phyloP scores from a whole-genome alignment of 2,797 vertebrate species.

The Garrulus glandarius region DNA sequence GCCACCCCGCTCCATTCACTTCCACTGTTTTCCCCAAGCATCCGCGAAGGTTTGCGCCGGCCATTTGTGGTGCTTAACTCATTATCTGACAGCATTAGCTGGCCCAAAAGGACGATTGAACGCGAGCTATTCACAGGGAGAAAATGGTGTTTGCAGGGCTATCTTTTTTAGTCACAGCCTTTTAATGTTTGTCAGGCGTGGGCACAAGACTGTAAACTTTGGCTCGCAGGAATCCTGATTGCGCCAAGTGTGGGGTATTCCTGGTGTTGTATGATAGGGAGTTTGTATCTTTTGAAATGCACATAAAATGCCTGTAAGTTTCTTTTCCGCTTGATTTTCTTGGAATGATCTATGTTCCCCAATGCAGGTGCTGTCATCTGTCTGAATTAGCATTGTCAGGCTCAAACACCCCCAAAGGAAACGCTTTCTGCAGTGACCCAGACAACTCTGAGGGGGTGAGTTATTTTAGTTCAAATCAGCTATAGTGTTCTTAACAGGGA shows the following conservation, averaged over 20 bases:
- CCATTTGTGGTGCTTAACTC: neutral
- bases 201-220: neutral
- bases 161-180: neutral
- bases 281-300: neutral
- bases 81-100: neutral
- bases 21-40: neutral
- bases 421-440: neutral
- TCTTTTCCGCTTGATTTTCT: neutral
- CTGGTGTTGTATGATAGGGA: neutral
- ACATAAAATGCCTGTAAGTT: neutral
- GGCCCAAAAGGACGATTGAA: neutral
- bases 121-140: neutral
- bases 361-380: neutral
- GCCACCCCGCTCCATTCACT: neutral
- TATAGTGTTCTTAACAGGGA: neutral
- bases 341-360: neutral
- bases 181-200: neutral
- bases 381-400: neutral
- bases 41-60: neutral
- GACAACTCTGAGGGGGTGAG: neutral
- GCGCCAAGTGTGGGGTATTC: neutral
- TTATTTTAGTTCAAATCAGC: neutral
- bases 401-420: neutral
- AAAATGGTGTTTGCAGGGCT: slow-evolving; percentile 8
- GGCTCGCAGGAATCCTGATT: neutral